phyloP scores from a whole-genome alignment of 2,797 vertebrate genomes.

The Sebastes nivosus region DNA sequence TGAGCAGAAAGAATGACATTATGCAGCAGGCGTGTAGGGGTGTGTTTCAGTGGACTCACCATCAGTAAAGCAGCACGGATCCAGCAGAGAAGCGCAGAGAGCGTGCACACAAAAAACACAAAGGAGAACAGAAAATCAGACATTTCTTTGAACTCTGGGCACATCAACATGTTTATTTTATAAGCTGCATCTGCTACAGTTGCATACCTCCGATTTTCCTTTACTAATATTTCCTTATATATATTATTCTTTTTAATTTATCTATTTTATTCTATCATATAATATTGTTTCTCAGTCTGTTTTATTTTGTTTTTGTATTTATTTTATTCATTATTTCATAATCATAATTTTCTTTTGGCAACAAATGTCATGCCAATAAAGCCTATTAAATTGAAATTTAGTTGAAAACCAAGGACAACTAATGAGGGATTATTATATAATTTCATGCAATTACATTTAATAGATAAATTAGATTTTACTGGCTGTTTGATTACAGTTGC shows the following conservation, averaged over 20 bases:
- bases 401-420: background rate
- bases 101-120: slow-evolving; percentile 38
- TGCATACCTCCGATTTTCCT: background rate
- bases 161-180: slow-evolving; percentile 12
- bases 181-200: slow-evolving; percentile 5
- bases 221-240: background rate
- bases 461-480: background rate
- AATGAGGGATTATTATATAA: background rate
- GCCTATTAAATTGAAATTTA: too few relatives aligned
- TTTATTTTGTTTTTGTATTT: too few relatives aligned
- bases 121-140: slow-evolving; percentile 14
- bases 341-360: too few relatives aligned
- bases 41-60: slow-evolving; percentile 68
- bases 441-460: background rate
- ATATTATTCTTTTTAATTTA: too few relatives aligned
- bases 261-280: too few relatives aligned
- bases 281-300: too few relatives aligned
- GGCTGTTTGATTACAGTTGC: background rate
- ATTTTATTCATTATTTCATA: too few relatives aligned
- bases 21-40: background rate
- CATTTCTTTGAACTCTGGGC: background rate
- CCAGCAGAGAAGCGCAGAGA: slow-evolving; percentile 30
- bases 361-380: too few relatives aligned
- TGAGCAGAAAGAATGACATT: background rate
- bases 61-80: slow-evolving; percentile 39